Evolutionary conservation across 2,797 vertebrate genomes (phyloP).

Genomic region (Helarctos malayanus): DNA sequence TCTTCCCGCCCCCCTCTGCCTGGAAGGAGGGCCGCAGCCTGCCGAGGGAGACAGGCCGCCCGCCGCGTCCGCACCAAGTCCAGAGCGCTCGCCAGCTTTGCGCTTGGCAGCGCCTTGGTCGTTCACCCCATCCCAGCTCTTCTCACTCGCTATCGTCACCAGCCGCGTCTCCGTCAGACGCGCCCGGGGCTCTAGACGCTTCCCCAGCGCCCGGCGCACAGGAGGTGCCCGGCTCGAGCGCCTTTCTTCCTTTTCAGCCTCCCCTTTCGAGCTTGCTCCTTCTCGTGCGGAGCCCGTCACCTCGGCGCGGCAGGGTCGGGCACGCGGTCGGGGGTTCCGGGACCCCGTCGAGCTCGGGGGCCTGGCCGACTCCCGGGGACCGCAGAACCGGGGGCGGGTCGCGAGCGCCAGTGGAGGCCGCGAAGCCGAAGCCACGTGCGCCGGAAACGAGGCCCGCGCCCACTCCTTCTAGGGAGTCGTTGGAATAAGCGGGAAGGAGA

Average conservation of each 20-base stretch:
- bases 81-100: not conserved
- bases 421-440: not conserved
- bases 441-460: not conserved
- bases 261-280: too few species aligned
- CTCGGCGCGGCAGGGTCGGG: not conserved
- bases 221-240: not conserved
- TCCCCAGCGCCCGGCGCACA: fast-evolving
- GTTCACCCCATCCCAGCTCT: not conserved
- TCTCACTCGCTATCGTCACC: not conserved
- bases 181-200: fast-evolving
- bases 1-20: not conserved
- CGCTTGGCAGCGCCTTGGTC: fast-evolving
- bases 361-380: not conserved
- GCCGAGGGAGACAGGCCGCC: not conserved
- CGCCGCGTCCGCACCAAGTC: too few species aligned
- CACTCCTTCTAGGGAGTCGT: not conserved
- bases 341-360: not conserved
- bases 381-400: not conserved
- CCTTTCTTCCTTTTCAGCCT: not conserved
- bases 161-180: not conserved
- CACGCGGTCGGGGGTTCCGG: too few species aligned
- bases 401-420: fast-evolving
- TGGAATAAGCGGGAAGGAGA: not conserved
- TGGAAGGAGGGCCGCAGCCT: not conserved
- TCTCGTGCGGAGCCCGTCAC: not conserved